Evolutionary conservation across 1,140 invertebrate species (phyloP), one percentile per base, ranked within the genome.

Genomic region (Hesperophylax magnus): DNA sequence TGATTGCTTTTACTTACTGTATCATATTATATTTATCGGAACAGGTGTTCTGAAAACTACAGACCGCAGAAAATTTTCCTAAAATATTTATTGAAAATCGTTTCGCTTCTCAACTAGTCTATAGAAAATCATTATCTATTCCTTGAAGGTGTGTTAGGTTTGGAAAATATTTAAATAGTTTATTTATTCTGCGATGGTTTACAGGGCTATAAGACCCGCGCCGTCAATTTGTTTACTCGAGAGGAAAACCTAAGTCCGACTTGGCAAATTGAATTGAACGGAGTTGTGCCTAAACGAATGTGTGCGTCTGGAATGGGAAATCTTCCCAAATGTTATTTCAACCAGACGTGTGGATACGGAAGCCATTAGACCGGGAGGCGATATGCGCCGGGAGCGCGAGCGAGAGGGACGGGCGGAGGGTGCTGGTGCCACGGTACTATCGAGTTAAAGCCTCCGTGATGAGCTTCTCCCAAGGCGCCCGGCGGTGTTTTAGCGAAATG

Each of bases 201-300:
- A 67, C 63, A 67, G 17, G 18, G 27, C 27, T 27, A 67, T 67
- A 34, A 34, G 63, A 61, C 14, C 31, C 63, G 63, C 27, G 31
- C 63, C 63, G 63, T 67, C 63, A 67, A 67, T 67, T 67, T 67
- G 63, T 67, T 67, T 67, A 67, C 17, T 31, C 63, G 63, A 34
- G 24, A 67, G 63, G 63, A 67, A 67, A 67, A 27, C 63, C 63
- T 67, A 67, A 67, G 63, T 67, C 63, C 9, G 63, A 67, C 63
- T 67, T 27, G 63, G 63, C 63, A 67, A 67, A 67, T 67, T 67
- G 63, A 67, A 67, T 67, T 67, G 63, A 67, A 67, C 63, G 27
- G 63, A 67, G 31, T 67, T 67, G 63, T 67, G 63, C 63, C 63
- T 67, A 67, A 67, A 67, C 63, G 63, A 67, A 67, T 67, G 63